Evolutionary conservation across 1,140 invertebrate genomes (phyloP).

Genomic region (Varroa destructor): DNA sequence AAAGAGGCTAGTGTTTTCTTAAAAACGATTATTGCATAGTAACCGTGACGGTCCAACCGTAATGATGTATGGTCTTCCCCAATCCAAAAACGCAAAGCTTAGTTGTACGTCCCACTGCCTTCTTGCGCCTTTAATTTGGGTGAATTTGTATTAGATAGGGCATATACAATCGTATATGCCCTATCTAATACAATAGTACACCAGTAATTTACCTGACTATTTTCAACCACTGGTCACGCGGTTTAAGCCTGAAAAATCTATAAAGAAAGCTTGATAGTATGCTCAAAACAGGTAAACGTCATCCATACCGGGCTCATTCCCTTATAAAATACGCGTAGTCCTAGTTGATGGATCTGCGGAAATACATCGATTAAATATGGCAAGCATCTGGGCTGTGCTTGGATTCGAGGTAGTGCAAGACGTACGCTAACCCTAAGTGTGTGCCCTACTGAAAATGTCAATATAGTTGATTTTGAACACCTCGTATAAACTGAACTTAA

Average conservation of each 20-base stretch:
- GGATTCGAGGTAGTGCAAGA: constrained; percentile 80
- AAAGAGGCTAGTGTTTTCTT: no score
- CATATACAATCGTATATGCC: constrained; percentile 96
- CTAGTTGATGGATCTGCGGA: constrained; percentile 49
- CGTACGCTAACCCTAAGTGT: constrained; percentile 81
- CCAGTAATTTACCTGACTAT: constrained; percentile 96
- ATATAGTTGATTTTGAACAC: constrained; percentile 77
- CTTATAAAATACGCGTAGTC: constrained; percentile 70
- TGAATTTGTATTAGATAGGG: constrained; percentile 94
- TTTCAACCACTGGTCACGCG: constrained; percentile 77
- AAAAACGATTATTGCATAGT: constrained; percentile 53
- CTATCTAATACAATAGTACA: constrained; percentile 98
- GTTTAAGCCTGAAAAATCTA: constrained; percentile 78
- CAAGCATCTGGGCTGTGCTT: constrained; percentile 88
- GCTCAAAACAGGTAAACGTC: constrained; percentile 99
- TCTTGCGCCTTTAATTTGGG: constrained; percentile 73
- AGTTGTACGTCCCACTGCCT: constrained; percentile 56
- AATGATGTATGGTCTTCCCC: constrained; percentile 73
- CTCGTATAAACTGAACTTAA: constrained; percentile 72
- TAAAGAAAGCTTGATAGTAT: constrained; percentile 88
- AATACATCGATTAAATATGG: constrained; percentile 64
- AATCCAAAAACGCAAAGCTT: constrained; percentile 59
- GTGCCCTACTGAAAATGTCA: constrained; percentile 76
- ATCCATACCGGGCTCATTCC: constrained; percentile 91
- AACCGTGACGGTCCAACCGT: constrained; percentile 94